A percentile compares a stretch with the other conserved stretches of the same genome.
These are phyloP conservation scores for Gobio occitaniae DNA, from an alignment of 2,797 vertebrate species.

Conservation along the genomic window DNA sequence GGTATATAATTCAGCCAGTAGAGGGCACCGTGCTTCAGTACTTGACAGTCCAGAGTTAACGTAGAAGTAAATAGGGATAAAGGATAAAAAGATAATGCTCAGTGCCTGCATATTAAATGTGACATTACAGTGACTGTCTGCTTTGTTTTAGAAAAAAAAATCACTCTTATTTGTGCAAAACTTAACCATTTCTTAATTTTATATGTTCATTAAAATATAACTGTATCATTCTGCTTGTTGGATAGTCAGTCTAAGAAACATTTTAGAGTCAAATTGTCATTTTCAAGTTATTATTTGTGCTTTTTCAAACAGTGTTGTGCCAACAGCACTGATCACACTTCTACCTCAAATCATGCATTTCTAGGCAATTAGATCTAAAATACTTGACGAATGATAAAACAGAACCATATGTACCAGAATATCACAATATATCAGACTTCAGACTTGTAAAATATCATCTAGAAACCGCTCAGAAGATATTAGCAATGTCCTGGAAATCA, in stretches of 20 bases:
- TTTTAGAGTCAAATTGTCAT: background rate
- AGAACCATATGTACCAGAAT: background rate
- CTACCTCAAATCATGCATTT: background rate
- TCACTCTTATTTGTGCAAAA: background rate
- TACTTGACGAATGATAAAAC: background rate
- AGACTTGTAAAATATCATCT: background rate
- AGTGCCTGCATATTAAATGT: background rate
- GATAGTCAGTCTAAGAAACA: background rate
- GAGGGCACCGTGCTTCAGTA: background rate
- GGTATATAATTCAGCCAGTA: background rate
- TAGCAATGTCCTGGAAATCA: background rate
- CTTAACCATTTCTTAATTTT: background rate
- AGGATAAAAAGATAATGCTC: background rate
- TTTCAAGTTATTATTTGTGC: background rate
- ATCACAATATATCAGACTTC: background rate
- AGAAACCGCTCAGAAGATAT: background rate
- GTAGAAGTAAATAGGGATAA: background rate
- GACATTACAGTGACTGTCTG: background rate
- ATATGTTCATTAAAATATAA: background rate
- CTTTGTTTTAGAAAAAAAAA: background rate
- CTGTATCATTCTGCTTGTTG: background rate
- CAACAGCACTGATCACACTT: background rate
- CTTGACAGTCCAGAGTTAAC: background rate
- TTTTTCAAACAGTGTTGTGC: background rate
- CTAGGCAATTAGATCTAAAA: background rate